Conservation (phyloP, 1,140 invertebrate genomes). For the Sesamia nonagrioides region DNA sequence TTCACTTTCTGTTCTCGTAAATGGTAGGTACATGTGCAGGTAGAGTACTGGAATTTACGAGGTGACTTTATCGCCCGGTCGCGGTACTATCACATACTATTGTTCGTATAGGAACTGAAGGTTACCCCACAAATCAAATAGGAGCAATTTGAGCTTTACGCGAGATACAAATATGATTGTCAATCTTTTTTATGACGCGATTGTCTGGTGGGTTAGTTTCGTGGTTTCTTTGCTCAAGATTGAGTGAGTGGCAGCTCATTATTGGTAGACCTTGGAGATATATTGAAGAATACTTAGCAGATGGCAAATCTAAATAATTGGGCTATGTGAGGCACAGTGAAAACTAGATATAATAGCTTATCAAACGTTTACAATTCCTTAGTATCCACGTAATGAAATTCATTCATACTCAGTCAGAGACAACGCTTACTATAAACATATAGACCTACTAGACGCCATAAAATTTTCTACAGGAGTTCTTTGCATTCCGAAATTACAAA, state of each 20-base stretch:
- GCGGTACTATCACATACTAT: conserved; percentile 9
- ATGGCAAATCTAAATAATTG: background rate
- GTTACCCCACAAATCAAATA: background rate
- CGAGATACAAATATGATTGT: conserved; percentile 17
- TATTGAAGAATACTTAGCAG: background rate
- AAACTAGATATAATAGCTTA: background rate
- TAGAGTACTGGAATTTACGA: conserved; percentile 8
- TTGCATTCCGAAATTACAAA: too few relatives aligned
- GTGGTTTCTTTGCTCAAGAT: too few relatives aligned
- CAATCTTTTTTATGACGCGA: background rate
- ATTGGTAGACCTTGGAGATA: conserved; percentile 11
- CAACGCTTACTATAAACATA: too few relatives aligned
- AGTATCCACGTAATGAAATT: too few relatives aligned
- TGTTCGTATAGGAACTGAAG: conserved; percentile 1
- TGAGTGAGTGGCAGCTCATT: conserved; percentile 6
- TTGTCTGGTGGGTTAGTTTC: background rate
- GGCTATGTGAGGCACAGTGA: background rate
- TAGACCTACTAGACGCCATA: too few relatives aligned
- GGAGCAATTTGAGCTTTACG: background rate
- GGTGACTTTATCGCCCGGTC: background rate
- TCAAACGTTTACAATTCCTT: background rate
- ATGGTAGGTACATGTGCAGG: conserved; percentile 22
- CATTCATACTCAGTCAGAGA: too few relatives aligned
- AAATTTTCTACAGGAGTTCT: too few relatives aligned
- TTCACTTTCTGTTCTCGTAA: conserved; percentile 52